Percentiles rank a stretch among this genome's conserved stretches.
phyloP scores from a whole-genome alignment of 2,113 vertebrate genomes.

The Nycticebus coucang region DNA sequence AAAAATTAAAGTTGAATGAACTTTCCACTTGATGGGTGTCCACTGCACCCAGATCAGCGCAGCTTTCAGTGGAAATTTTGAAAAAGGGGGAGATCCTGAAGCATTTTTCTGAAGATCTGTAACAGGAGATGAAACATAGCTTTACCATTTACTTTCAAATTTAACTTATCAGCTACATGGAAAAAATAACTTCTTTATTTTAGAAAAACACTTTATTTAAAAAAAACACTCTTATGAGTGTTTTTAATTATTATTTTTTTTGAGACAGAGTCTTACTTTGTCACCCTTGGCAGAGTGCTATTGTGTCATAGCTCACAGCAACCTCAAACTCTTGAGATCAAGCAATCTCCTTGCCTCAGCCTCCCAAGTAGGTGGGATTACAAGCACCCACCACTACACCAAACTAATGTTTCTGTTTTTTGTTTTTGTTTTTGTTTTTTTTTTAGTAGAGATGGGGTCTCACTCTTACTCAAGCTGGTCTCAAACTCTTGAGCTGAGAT shows the following conservation, averaged over 20 bases:
- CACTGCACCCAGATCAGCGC: not conserved
- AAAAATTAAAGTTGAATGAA: not conserved
- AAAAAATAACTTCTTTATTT: not conserved
- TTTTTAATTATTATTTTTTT: not conserved
- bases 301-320: too few species aligned
- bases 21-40: not conserved
- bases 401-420: too few species aligned
- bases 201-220: not conserved
- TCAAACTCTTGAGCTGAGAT: too few species aligned
- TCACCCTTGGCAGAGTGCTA: too few species aligned
- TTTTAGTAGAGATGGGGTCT: too few species aligned
- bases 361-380: too few species aligned
- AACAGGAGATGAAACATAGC: not conserved
- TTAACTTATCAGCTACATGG: not conserved
- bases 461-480: too few species aligned
- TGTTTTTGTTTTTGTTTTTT: too few species aligned
- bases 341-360: too few species aligned
- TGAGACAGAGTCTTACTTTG: too few species aligned
- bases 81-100: not conserved
- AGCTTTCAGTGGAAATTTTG: not conserved
- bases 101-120: not conserved
- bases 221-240: not conserved
- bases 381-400: too few species aligned
- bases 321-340: too few species aligned
- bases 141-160: not conserved